phyloP scores from a whole-genome alignment of 2,113 vertebrate genomes.

The Callipepla squamata region DNA sequence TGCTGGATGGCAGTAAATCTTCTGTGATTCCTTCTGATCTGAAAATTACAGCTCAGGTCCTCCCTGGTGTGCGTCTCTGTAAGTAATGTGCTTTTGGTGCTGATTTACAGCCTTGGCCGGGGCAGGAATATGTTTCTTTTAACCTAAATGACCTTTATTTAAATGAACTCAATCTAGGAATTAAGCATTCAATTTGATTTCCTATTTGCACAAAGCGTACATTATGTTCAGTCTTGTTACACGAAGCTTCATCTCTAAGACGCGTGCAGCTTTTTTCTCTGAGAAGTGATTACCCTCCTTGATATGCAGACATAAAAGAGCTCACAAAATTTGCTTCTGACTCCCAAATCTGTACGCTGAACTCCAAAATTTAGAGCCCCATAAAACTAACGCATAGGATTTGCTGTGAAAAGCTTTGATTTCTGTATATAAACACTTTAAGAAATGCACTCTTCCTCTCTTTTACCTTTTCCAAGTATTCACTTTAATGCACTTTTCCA shows the following conservation, averaged over 20 bases:
- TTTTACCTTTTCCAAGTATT: neutral
- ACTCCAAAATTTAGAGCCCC: neutral
- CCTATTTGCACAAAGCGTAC: neutral
- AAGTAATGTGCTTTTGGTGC: neutral
- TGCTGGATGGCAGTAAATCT: neutral
- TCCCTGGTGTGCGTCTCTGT: neutral
- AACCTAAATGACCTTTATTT: neutral
- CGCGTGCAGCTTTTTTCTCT: neutral
- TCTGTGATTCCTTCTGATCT: neutral
- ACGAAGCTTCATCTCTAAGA: neutral
- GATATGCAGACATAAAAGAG: neutral
- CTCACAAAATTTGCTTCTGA: neutral
- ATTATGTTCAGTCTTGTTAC: neutral
- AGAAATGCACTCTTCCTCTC: neutral
- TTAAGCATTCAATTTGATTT: neutral
- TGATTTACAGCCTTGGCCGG: conserved; percentile 20
- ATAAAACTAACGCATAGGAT: neutral
- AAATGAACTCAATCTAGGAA: neutral
- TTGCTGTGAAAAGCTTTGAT: neutral
- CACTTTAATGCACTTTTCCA: neutral
- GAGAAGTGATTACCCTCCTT: neutral
- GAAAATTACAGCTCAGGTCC: neutral
- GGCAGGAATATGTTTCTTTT: neutral
- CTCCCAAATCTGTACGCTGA: neutral
- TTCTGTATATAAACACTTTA: neutral